phyloP scores from a whole-genome alignment of 2,113 vertebrate species.

The Phalacrocorax pelagicus region DNA sequence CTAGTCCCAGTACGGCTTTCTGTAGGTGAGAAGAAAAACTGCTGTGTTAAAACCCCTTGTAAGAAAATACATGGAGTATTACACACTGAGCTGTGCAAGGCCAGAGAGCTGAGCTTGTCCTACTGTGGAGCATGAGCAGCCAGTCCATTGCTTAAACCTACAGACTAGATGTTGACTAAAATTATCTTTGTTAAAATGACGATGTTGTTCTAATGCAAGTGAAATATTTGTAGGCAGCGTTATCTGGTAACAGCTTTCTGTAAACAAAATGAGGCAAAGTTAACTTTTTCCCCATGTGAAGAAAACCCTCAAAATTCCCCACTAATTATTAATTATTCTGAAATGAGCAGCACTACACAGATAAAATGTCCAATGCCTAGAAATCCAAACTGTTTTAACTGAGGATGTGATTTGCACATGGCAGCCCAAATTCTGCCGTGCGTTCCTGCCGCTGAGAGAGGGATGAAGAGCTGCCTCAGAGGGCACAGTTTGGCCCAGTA shows the following conservation, averaged over 20 bases:
- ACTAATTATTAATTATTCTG: background rate
- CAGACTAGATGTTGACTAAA: background rate
- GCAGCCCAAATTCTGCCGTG: background rate
- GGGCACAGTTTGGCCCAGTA: constrained; percentile 1
- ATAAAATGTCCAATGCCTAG: background rate
- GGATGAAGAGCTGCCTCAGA: background rate
- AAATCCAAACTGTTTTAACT: background rate
- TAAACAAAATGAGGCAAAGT: background rate
- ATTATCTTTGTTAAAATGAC: background rate
- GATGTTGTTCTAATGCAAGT: background rate
- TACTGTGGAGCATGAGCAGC: background rate
- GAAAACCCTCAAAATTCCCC: background rate
- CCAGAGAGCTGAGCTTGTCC: background rate
- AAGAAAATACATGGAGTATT: background rate
- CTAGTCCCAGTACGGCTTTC: background rate
- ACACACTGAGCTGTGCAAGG: background rate
- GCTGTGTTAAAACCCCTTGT: background rate
- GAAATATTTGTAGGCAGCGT: background rate
- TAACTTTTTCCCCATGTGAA: background rate
- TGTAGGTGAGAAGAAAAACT: background rate
- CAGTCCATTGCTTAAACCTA: background rate
- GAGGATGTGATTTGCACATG: background rate
- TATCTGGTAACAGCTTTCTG: background rate
- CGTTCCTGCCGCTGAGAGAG: background rate
- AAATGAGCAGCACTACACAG: background rate